Evolutionary conservation across 2,113 vertebrate species (phyloP), one percentile per base, ranked within the genome.

Genomic region (Genyomyrus donnyi): DNA sequence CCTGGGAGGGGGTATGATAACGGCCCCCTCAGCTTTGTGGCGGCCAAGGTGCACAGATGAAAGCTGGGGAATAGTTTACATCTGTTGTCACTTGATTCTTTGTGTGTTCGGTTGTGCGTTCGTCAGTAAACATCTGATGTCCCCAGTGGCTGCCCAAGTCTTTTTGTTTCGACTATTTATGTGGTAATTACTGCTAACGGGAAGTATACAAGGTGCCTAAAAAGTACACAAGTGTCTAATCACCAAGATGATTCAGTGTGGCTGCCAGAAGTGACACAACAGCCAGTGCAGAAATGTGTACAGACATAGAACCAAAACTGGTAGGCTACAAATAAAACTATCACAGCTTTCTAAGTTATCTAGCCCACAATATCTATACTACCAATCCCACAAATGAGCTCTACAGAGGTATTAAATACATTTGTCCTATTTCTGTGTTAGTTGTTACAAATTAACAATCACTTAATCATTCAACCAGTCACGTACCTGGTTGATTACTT

Each of bases 1-100:
- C 96, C 96, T 97, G 96, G 92, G 96, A 95, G 53, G 96, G 96
- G 95, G 96, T 94, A 96, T 96, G 97, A 97, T 97, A 98, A 97
- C 96, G 89, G 39, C 95, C 94, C 96, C 95, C 96, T 96, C 95
- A 95, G 96, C 96, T 97, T 97, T 97, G 96, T 97, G 96, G 96
- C 96, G 91, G 93, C 95, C 94, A 93, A 94, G 96, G 97, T 96
- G 95, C 94, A 91, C 93, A 97, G 95, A 98, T 98, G 96, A 97
- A 97, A 98, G 96, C 19, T 9, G 15, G 45, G 48, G 95, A 85
- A 13, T n/a, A n/a, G 42, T 8, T 45, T 85, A 46, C 46, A 46
- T 39, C 3, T 74, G 58, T 27, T 8, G 62, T 66, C 27, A 3
- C 35, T 15, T 19, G 0, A 77, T 77, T 39, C 13, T 77, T 77